Evolutionary conservation across 2,113 vertebrate species (phyloP).

Genomic region (Rana temporaria): DNA sequence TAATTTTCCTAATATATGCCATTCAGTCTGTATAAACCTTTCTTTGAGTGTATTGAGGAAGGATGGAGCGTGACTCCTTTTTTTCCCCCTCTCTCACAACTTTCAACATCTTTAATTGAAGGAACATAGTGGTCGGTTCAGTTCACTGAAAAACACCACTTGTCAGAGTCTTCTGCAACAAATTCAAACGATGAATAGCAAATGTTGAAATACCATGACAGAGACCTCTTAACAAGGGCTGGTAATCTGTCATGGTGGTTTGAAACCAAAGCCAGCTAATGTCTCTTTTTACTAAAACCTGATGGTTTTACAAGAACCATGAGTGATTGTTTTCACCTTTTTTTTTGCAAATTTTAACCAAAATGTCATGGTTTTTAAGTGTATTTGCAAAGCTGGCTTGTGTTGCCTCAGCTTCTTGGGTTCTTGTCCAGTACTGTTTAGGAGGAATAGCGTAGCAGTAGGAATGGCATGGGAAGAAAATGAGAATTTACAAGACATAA

Average conservation of each 20-base stretch:
- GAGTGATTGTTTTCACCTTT: constrained; percentile 10
- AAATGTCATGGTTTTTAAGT: background rate
- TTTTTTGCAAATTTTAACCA: background rate
- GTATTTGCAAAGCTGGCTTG: background rate
- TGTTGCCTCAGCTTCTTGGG: background rate
- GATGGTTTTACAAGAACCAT: constrained; percentile 1
- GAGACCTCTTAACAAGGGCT: constrained; percentile 17
- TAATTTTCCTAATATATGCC: constrained; percentile 50
- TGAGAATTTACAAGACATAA: background rate
- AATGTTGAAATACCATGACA: constrained; percentile 23
- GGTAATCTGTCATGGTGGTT: constrained; percentile 24
- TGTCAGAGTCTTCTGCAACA: constrained; percentile 31
- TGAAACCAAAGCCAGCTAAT: background rate
- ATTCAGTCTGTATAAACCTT: constrained; percentile 49
- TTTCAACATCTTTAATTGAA: constrained; percentile 47
- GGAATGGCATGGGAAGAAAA: background rate
- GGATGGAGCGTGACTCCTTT: constrained; percentile 12
- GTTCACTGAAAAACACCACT: constrained; percentile 41
- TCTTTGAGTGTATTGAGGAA: constrained; percentile 35
- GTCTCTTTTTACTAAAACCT: background rate
- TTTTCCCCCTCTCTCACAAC: constrained; percentile 20
- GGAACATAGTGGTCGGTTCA: constrained; percentile 35
- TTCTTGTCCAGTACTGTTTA: background rate
- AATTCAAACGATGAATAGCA: constrained; percentile 45
- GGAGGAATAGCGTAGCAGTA: background rate